Conservation (phyloP, 2,888 invertebrate species). For the Phania funesta region DNA sequence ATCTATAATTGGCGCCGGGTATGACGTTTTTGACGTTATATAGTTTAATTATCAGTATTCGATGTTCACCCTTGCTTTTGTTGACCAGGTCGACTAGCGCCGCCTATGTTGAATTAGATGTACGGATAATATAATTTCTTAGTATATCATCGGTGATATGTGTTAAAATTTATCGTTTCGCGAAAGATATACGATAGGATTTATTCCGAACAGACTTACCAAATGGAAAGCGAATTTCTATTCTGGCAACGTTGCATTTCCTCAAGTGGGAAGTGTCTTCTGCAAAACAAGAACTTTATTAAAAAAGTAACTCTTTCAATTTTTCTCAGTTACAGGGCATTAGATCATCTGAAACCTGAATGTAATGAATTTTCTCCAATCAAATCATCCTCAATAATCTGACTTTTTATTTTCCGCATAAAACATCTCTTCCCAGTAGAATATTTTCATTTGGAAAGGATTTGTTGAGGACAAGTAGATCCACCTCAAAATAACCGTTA, state of each 20-base stretch:
- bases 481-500: constrained; percentile 17
- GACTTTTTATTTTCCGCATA: constrained; percentile 45
- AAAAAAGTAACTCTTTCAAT: constrained; percentile 1
- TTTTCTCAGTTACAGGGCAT: background rate
- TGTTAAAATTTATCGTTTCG: constrained; percentile 23
- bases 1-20: constrained; percentile 65
- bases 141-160: constrained; percentile 5
- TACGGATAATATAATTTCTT: constrained; percentile 29
- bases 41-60: constrained; percentile 54
- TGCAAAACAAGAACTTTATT: constrained; percentile 8
- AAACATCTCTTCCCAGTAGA: constrained; percentile 40
- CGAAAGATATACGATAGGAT: constrained; percentile 53
- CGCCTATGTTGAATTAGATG: constrained; percentile 38
- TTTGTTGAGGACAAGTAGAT: constrained; percentile 53
- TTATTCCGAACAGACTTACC: constrained; percentile 32
- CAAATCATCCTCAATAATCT: constrained; percentile 45
- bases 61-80: constrained; percentile 56
- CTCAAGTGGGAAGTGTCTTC: constrained; percentile 13
- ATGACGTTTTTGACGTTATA: constrained; percentile 47
- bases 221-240: constrained; percentile 30
- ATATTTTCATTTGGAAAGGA: constrained; percentile 41
- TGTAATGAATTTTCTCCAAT: constrained; percentile 9
- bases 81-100: constrained; percentile 51
- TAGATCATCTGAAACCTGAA: background rate
- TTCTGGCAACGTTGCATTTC: constrained; percentile 26